Percentiles rank a stretch among this genome's conserved stretches.
These are phyloP conservation scores for Tetramorium alpestre DNA, from an alignment of 1,140 invertebrate genomes.

Conservation along the genomic window DNA sequence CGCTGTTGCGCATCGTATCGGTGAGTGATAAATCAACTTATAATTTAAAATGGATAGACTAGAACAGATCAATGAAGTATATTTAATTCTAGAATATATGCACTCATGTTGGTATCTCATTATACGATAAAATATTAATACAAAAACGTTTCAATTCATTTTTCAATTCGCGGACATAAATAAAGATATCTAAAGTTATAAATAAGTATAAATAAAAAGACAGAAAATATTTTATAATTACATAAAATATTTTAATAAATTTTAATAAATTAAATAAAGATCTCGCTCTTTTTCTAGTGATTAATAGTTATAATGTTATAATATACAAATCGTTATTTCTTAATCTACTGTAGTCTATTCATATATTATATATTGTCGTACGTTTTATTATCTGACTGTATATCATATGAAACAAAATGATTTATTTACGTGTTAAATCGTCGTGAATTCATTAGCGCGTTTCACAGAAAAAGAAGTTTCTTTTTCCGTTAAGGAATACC, in stretches of 20 bases:
- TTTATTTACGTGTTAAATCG: neutral
- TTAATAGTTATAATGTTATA: neutral
- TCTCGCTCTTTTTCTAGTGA: neutral
- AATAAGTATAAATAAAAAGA: neutral
- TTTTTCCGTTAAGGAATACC: neutral
- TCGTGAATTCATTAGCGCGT: neutral
- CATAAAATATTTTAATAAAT: neutral
- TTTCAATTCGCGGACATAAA: neutral
- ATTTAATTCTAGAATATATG: neutral
- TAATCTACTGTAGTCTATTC: neutral
- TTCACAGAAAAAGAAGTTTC: neutral
- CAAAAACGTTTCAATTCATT: neutral
- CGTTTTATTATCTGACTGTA: neutral
- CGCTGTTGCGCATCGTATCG: neutral
- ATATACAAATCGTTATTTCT: neutral
- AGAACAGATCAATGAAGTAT: neutral
- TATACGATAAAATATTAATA: neutral
- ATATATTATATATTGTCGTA: neutral
- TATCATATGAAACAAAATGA: neutral
- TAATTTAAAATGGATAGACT: neutral
- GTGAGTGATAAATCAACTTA: neutral
- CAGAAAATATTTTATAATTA: neutral
- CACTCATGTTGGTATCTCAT: neutral
- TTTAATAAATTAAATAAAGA: too few relatives aligned
- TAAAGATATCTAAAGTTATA: too few relatives aligned